phyloP scores from a whole-genome alignment of 2,797 vertebrate genomes.

The Tenualosa ilisha region DNA sequence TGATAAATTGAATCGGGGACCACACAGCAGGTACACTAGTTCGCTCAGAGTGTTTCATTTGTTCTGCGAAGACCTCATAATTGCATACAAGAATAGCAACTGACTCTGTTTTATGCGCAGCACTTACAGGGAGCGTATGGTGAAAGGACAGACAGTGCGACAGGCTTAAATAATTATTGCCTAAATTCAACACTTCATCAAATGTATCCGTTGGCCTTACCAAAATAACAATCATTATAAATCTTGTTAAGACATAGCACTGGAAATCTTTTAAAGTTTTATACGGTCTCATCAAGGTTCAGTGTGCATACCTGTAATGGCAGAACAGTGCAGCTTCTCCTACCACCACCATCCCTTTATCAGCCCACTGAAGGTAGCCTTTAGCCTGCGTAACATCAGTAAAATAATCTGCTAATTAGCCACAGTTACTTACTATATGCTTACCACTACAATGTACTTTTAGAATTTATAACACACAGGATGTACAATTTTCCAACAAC shows the following conservation, averaged over 20 bases:
- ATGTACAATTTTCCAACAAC: neutral
- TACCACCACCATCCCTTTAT: neutral
- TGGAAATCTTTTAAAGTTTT: neutral
- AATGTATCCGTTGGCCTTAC: neutral
- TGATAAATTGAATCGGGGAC: neutral
- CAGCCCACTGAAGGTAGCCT: neutral
- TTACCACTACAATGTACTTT: neutral
- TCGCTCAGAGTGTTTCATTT: neutral
- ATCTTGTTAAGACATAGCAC: neutral
- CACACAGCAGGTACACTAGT: neutral
- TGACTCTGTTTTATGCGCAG: neutral
- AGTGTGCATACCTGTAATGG: neutral
- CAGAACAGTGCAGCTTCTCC: neutral
- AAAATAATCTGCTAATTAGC: neutral
- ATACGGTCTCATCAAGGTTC: neutral
- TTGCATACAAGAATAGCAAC: conserved; percentile 7
- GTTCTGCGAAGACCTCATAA: neutral
- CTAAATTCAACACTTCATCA: neutral
- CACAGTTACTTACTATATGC: neutral
- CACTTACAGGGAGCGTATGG: neutral
- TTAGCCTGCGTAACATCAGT: neutral
- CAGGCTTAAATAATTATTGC: neutral
- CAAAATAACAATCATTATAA: neutral
- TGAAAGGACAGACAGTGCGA: neutral
- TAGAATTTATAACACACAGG: neutral